phyloP scores from a whole-genome alignment of 1,140 invertebrate species.

The Heliconius himera region DNA sequence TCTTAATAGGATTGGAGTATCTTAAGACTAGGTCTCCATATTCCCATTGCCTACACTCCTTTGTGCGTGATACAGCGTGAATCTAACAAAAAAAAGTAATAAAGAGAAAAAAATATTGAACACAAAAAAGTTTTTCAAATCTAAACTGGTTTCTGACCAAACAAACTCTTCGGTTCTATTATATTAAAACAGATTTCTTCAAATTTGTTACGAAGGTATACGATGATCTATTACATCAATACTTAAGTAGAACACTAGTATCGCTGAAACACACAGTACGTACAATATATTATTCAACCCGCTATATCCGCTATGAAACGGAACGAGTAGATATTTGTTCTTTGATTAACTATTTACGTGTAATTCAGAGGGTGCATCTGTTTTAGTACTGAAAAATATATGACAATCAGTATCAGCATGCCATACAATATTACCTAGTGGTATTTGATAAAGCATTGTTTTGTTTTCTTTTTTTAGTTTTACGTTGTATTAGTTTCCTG shows the following conservation, averaged over 20 bases:
- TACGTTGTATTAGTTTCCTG: too few relatives aligned
- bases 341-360: conserved; percentile 22
- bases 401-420: background rate
- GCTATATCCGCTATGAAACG: background rate
- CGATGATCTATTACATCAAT: background rate
- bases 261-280: background rate
- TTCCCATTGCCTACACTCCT: too few relatives aligned
- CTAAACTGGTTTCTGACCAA: too few relatives aligned
- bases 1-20: too few relatives aligned
- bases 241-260: background rate
- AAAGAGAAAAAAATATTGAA: too few relatives aligned
- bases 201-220: background rate
- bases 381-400: conserved; percentile 3
- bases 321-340: conserved; percentile 18
- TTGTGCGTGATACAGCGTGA: too few relatives aligned
- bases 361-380: conserved; percentile 7
- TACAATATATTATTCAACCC: conserved; percentile 21
- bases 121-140: too few relatives aligned
- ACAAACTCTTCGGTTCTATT: too few relatives aligned
- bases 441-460: background rate
- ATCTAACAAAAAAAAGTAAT: too few relatives aligned
- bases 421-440: background rate
- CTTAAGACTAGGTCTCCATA: too few relatives aligned
- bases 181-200: background rate
- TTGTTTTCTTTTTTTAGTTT: background rate